Conservation (phyloP, 2,888 invertebrate species). For the Uloborus plumipes region DNA sequence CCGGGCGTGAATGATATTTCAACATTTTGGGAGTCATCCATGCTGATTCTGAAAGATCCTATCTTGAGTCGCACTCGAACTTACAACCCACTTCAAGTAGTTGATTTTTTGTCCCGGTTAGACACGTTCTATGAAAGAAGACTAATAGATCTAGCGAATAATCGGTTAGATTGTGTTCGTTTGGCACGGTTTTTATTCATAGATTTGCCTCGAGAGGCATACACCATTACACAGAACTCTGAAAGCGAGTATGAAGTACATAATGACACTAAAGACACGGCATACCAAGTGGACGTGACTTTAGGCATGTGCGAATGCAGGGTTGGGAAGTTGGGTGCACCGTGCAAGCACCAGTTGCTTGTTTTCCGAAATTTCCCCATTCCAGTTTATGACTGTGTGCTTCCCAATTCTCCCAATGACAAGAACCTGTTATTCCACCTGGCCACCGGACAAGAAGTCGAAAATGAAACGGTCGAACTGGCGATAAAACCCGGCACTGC, state of each 20-base stretch:
- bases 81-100: conserved; percentile 43
- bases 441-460: conserved; percentile 52
- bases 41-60: conserved; percentile 55
- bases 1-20: conserved; percentile 27
- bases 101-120: conserved; percentile 54
- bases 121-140: conserved; percentile 54
- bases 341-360: conserved; percentile 55
- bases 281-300: conserved; percentile 47
- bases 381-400: conserved; percentile 52
- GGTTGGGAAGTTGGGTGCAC: conserved; percentile 47
- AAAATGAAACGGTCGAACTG: conserved; percentile 12
- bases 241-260: conserved; percentile 60
- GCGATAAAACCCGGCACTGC: conserved; percentile 10
- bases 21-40: conserved; percentile 49
- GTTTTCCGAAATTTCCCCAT: conserved; percentile 53
- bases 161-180: conserved; percentile 45
- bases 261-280: conserved; percentile 57
- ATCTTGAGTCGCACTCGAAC: conserved; percentile 50
- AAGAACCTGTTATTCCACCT: conserved; percentile 29
- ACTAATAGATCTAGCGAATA: conserved; percentile 47
- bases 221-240: conserved; percentile 57
- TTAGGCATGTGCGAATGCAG: conserved; percentile 58
- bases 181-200: conserved; percentile 52
- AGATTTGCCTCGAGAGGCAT: conserved; percentile 50
- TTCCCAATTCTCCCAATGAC: conserved; percentile 23